Percentiles rank a stretch among this genome's conserved stretches.
Conservation (phyloP, 1,140 invertebrate species). For the Papilio polytes region DNA sequence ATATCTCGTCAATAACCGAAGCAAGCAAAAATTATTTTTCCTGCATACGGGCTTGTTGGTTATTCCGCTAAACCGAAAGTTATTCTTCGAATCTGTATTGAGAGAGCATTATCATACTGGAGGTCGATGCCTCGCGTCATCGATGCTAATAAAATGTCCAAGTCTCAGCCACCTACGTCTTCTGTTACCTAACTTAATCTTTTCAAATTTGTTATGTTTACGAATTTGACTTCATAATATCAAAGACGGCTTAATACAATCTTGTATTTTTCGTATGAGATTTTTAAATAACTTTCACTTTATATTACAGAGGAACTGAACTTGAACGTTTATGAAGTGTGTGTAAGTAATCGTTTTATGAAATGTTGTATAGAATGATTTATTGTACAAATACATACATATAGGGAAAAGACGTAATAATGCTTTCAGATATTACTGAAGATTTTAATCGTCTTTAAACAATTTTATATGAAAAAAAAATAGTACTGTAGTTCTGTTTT, state of each 20-base stretch:
- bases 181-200: slow-evolving; percentile 31
- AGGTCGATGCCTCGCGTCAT: slow-evolving; percentile 49
- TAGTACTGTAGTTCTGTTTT: too few species aligned
- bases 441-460: too few species aligned
- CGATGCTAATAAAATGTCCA: slow-evolving; percentile 36
- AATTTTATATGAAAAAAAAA: too few species aligned
- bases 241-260: slow-evolving; percentile 11
- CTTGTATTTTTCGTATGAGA: background rate
- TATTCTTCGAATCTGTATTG: slow-evolving; percentile 65
- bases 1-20: background rate
- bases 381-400: background rate
- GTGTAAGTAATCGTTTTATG: background rate
- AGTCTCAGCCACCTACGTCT: slow-evolving; percentile 31
- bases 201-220: slow-evolving; percentile 34
- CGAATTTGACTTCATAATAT: slow-evolving; percentile 23
- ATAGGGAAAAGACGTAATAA: too few species aligned
- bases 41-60: slow-evolving; percentile 48
- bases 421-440: too few species aligned
- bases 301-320: background rate
- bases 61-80: slow-evolving; percentile 69
- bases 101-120: slow-evolving; percentile 54
- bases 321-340: too few species aligned
- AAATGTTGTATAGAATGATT: background rate
- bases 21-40: slow-evolving; percentile 46
- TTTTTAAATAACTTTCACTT: slow-evolving; percentile 9